Conservation (phyloP, 2,113 vertebrate genomes). For the Monopterus albus region DNA sequence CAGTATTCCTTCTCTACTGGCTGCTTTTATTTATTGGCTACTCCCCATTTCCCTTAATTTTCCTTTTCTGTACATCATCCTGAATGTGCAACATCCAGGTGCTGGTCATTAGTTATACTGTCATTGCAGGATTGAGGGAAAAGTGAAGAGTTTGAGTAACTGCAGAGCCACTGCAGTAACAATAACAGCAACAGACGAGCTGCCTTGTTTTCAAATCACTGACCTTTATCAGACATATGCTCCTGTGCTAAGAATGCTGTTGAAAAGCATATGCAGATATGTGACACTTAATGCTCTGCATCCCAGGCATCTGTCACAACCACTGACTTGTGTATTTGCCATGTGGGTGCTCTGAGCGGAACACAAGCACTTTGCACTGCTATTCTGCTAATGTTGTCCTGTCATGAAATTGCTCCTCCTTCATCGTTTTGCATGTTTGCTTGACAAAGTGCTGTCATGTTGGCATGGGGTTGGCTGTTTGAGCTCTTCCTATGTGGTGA, state of each 20-base stretch:
- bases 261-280: constrained; percentile 69
- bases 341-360: constrained; percentile 37
- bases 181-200: constrained; percentile 36
- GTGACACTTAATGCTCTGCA: constrained; percentile 63
- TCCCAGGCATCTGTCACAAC: constrained; percentile 67
- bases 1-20: constrained; percentile 23
- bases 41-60: constrained; percentile 8
- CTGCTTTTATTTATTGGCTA: constrained; percentile 38
- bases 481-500: constrained; percentile 18
- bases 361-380: constrained; percentile 7
- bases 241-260: constrained; percentile 44
- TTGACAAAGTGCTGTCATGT: constrained; percentile 13
- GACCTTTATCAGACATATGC: constrained; percentile 76
- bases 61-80: constrained; percentile 52
- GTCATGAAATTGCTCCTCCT: constrained; percentile 2
- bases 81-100: constrained; percentile 70
- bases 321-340: constrained; percentile 40
- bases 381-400: constrained; percentile 26
- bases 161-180: constrained; percentile 9
- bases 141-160: constrained; percentile 26
- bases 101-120: constrained; percentile 60
- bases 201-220: constrained; percentile 62
- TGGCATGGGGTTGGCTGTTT: neutral
- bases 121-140: constrained; percentile 48
- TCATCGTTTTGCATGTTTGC: constrained; percentile 19